phyloP scores from a whole-genome alignment of 2,888 invertebrate genomes.

The Escarpia spicata region DNA sequence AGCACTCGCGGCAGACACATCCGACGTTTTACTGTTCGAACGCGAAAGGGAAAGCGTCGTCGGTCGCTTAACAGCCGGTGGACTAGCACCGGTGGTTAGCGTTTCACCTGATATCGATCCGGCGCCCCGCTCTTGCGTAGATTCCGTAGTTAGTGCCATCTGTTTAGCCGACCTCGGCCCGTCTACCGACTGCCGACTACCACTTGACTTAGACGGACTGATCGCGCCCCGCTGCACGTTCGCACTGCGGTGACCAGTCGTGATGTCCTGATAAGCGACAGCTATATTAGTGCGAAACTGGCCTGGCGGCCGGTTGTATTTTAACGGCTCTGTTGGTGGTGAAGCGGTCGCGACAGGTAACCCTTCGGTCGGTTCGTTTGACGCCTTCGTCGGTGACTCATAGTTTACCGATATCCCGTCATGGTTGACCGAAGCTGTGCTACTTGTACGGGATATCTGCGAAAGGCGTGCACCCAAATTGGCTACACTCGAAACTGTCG shows the following conservation, averaged over 20 bases:
- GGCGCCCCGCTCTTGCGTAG: neutral
- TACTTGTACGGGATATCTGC: neutral
- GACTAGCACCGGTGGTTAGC: neutral
- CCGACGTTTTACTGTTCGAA: neutral
- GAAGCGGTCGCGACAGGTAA: neutral
- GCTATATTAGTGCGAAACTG: neutral
- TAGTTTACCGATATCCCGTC: neutral
- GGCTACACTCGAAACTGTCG: neutral
- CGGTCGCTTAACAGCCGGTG: neutral
- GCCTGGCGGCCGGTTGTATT: neutral
- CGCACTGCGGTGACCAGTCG: neutral
- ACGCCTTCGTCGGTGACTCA: neutral
- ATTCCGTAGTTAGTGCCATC: neutral
- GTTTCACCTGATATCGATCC: neutral
- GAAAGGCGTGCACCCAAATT: neutral
- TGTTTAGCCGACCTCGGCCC: neutral
- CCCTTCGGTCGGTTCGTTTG: neutral
- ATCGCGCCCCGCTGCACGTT: neutral
- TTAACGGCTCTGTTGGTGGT: neutral
- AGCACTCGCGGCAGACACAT: neutral
- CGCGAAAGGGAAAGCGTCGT: neutral
- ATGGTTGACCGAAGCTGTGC: neutral
- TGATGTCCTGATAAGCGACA: conserved; percentile 6
- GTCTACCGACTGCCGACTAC: neutral
- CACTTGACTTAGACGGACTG: neutral